Base-by-base conservation (phyloP, 2,797 vertebrate genomes). In the Lithobates pipiens region DNA sequence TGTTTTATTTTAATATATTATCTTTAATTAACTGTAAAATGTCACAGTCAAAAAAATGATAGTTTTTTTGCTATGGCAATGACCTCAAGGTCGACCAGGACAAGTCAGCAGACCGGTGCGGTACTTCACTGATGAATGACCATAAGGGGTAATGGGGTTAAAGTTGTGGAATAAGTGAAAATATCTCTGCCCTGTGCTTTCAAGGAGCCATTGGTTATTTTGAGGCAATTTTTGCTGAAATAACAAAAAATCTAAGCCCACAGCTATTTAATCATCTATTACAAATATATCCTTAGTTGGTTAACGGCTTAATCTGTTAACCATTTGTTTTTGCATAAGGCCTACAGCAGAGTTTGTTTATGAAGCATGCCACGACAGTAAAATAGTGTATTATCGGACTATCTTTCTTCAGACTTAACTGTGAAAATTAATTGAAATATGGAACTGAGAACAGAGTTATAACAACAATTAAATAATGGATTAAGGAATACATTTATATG, bases 231-330 rank as follows among this genome's bases (percentile, higher is more conserved):
- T 86, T 67, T 86, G 85, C 85, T 86, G 80, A 86, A 73, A 44
- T 9, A 50, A 44, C 80, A 86, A 72, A 86, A 77, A n/a, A 86
- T 76, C 85, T 78, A 67, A 73, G 69, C 85, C 85, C 42, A 46
- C 44, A 83, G 85, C 76, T 78, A 78, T 83, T 82, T 83, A 69
- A 67, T 86, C 76, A 83, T 68, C 76, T 80, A 83, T 86, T 67
- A 61, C 70, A 83, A 83, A 83, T 79, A 78, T 83, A 78, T 77
- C 75, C 39, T 79, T 69, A 42, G 63, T 79, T 68, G 78, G 54
- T 39, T 83, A 27, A 13, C 54, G 0, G 29, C 57, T 39, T 75
- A 61, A 67, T 78, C 74, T 76, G 70, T 82, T 86, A 86, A 83
- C 76, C 18, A 25, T 68, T 78, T 83, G 57, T 68, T 36, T 67